Percentiles rank a stretch among this genome's conserved stretches.
Conservation (phyloP, 2,113 vertebrate genomes). For the Lepidiolamprologus cunningtoni region DNA sequence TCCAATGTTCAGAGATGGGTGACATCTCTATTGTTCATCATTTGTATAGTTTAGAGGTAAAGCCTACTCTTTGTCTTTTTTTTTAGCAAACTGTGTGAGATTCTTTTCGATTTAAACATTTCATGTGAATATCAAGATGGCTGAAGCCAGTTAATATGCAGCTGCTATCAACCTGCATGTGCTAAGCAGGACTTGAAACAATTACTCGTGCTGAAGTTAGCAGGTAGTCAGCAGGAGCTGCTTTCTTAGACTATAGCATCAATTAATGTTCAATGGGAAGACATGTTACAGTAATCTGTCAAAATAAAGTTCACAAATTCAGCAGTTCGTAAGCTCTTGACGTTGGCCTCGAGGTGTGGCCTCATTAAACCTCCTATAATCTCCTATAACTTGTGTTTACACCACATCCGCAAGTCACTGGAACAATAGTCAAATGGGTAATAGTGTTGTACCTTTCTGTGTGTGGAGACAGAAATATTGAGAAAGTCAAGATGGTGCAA, state of each 20-base stretch:
- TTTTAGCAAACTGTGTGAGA: not conserved
- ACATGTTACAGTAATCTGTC: not conserved
- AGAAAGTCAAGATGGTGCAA: not conserved
- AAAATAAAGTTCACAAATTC: not conserved
- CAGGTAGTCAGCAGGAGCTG: not conserved
- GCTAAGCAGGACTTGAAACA: not conserved
- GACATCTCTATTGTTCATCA: not conserved
- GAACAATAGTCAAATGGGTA: not conserved
- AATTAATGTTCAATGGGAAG: not conserved
- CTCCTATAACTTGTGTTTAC: not conserved
- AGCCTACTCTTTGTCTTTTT: not conserved
- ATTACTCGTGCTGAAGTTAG: not conserved
- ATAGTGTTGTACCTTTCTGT: not conserved
- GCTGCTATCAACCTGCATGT: not conserved
- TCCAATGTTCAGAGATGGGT: not conserved
- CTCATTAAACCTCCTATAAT: not conserved
- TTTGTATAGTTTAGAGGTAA: not conserved
- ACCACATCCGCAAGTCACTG: not conserved
- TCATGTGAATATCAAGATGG: not conserved
- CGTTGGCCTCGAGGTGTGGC: not conserved
- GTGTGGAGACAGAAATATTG: not conserved
- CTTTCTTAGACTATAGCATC: not conserved
- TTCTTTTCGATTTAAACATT: not conserved
- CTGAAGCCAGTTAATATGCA: not conserved
- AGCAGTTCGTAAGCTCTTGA: not conserved